phyloP scores from a whole-genome alignment of 2,888 invertebrate species.

The Tetragnatha montana region DNA sequence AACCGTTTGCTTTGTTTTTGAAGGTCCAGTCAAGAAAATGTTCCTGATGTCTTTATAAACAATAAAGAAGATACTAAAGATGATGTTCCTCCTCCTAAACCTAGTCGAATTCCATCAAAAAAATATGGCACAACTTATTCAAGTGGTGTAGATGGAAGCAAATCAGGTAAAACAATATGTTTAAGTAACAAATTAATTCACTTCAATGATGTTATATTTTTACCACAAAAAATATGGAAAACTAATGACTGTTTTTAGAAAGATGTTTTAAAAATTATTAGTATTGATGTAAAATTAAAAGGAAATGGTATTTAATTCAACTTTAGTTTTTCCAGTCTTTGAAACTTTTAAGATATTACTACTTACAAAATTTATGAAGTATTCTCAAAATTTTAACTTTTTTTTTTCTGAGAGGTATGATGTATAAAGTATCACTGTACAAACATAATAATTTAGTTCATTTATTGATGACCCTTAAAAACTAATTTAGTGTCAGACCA shows the following conservation, averaged over 20 bases:
- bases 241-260: not conserved
- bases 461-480: too few species aligned
- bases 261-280: too few species aligned
- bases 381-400: too few species aligned
- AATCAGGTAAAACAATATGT: constrained; percentile 43
- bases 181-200: not conserved
- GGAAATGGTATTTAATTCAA: too few species aligned
- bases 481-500: too few species aligned
- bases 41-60: constrained; percentile 58
- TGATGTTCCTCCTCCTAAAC: constrained; percentile 76
- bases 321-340: too few species aligned
- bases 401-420: too few species aligned
- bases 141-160: constrained; percentile 39
- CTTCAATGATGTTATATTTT: not conserved
- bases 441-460: too few species aligned
- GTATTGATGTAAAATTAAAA: not conserved
- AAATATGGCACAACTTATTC: constrained; percentile 73
- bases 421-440: too few species aligned
- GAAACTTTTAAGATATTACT: too few species aligned
- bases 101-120: constrained; percentile 77
- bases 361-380: too few species aligned
- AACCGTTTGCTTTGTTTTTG: not conserved
- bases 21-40: constrained; percentile 66
- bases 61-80: constrained; percentile 66
- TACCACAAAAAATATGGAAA: not conserved